Evolutionary conservation across 2,888 invertebrate species (phyloP), one percentile per base, ranked within the genome.

Genomic region (Cataglyphis livida): DNA sequence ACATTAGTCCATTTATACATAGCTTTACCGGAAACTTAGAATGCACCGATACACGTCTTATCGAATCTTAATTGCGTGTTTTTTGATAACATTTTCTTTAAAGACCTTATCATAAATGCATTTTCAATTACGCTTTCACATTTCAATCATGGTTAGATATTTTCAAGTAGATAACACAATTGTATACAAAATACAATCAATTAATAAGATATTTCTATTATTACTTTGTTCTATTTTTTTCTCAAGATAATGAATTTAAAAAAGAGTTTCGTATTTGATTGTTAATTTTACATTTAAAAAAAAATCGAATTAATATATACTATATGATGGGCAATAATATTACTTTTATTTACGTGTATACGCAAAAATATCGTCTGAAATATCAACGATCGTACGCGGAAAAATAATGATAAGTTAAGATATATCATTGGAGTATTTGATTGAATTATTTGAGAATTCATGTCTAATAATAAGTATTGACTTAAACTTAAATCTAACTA

Each of bases 381-480:
- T 12, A 21, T 76, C 10, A 51, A 51, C 64, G 21, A 57, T 76
- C 41, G 15, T 57, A 66, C 25, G 48, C 28, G 21, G 25, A 54
- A 28, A 12, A 35, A 38, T n/a, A 48, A 18, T 48, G 48, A 68
- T n/a, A 28, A 48, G 25, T 18, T 25, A 32, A 28, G 18, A 35
- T 6, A 82, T 64, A 87, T 90, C 89, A 88, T 83, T 84, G 87
- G 85, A 90, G 89, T 89, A 86, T 93, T 93, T 92, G 92, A 93
- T 93, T 91, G 89, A 83, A 68, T 89, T 75, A 62, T 48, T 62
- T 88, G 85, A 88, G 88, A 89, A 82, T 86, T 89, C 85, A 85
- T 83, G 82, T 65, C 64, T 81, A 35, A 35, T 35, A 35, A 48
- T 41, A 44, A 54, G 59, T 84, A 83, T 85, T 91, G 92, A 93